Percentiles rank a stretch among this genome's conserved stretches.
phyloP scores from a whole-genome alignment of 2,888 invertebrate species.

The Limulus polyphemus region DNA sequence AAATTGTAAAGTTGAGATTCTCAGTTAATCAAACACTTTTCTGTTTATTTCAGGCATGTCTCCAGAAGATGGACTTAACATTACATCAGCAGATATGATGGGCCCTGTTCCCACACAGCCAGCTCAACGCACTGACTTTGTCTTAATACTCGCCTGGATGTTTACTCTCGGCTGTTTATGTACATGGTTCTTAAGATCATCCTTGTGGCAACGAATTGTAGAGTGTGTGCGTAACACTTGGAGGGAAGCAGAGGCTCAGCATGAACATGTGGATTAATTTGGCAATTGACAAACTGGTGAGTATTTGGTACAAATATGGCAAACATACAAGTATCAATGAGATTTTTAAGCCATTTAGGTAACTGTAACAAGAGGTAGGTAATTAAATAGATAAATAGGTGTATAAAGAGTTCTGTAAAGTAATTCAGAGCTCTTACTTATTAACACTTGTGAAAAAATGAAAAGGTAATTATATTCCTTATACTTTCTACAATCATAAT shows the following conservation, averaged over 20 bases:
- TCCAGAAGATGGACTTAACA: conserved; percentile 49
- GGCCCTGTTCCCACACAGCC: conserved; percentile 70
- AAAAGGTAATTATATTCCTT: too few species aligned
- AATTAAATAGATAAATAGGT: too few species aligned
- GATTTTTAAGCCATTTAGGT: too few species aligned
- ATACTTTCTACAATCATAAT: too few species aligned
- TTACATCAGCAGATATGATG: conserved; percentile 51
- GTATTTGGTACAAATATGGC: not conserved
- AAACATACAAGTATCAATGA: too few species aligned
- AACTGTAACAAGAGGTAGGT: too few species aligned
- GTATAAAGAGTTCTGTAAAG: too few species aligned
- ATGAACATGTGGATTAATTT: conserved; percentile 55
- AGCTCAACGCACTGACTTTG: conserved; percentile 62
- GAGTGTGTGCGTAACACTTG: conserved; percentile 74
- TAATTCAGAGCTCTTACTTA: too few species aligned
- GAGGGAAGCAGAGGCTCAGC: conserved; percentile 73
- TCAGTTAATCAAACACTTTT: not conserved
- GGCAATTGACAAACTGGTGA: not conserved
- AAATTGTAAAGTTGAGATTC: not conserved
- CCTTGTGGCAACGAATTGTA: conserved; percentile 62
- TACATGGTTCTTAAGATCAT: conserved; percentile 63
- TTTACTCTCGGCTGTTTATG: conserved; percentile 62
- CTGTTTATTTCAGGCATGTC: conserved; percentile 42
- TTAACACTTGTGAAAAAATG: too few species aligned
- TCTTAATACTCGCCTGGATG: conserved; percentile 66